These are phyloP conservation scores for Gallinago solitaria DNA, from an alignment of 2,797 vertebrate species.

Conservation along the genomic window DNA sequence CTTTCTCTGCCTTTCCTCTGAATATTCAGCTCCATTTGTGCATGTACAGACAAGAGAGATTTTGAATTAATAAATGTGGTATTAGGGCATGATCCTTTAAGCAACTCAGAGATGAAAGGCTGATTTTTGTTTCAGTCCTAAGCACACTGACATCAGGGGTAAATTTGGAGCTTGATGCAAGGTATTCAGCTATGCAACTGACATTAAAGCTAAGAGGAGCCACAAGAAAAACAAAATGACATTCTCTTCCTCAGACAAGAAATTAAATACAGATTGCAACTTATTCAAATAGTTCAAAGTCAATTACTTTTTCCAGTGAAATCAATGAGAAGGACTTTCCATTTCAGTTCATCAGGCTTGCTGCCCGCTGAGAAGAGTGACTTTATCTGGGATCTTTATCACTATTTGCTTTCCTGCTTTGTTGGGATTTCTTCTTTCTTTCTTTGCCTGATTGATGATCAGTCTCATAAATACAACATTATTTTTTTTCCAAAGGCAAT, in stretches of 20 bases:
- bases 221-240: slow-evolving; percentile 22
- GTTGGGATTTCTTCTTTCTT: neutral
- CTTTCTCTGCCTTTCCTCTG: neutral
- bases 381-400: slow-evolving; percentile 26
- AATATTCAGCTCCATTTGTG: neutral
- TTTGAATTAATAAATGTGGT: slow-evolving; percentile 37
- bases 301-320: slow-evolving; percentile 45
- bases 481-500: neutral
- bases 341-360: slow-evolving; percentile 29
- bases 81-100: slow-evolving; percentile 46
- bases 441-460: neutral
- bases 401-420: neutral
- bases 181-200: neutral
- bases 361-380: neutral
- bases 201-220: slow-evolving; percentile 17
- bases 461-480: neutral
- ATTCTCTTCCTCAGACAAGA: slow-evolving; percentile 12
- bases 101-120: slow-evolving; percentile 10
- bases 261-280: slow-evolving; percentile 51
- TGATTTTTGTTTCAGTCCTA: slow-evolving; percentile 26
- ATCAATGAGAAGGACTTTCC: slow-evolving; percentile 42
- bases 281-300: slow-evolving; percentile 44
- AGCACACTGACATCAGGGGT: slow-evolving; percentile 8
- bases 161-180: slow-evolving; percentile 16
- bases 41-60: neutral